phyloP scores from a whole-genome alignment of 2,797 vertebrate species.

The Macroramphosus scolopax region DNA sequence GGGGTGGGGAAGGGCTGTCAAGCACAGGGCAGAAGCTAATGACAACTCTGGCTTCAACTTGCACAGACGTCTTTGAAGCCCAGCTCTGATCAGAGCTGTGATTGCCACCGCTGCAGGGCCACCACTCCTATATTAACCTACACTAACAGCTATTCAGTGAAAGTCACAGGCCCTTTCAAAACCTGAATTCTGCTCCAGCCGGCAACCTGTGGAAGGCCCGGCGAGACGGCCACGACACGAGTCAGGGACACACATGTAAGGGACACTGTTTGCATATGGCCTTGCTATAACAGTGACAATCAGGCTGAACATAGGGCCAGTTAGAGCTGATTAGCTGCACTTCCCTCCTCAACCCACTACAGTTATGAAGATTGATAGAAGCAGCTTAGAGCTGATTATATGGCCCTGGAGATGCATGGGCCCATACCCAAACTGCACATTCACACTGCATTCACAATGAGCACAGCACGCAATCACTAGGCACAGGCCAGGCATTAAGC shows the following conservation, averaged over 20 bases:
- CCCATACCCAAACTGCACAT: slow-evolving; percentile 72
- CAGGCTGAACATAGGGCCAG: slow-evolving; percentile 69
- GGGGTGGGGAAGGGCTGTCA: slow-evolving; percentile 62
- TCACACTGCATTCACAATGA: slow-evolving; percentile 70
- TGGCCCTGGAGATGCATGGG: slow-evolving; percentile 73
- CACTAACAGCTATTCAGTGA: slow-evolving; percentile 67
- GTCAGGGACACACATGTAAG: slow-evolving; percentile 36
- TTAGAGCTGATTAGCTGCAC: slow-evolving; percentile 75
- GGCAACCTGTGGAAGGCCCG: slow-evolving; percentile 60
- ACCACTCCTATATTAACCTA: slow-evolving; percentile 72
- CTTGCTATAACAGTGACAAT: slow-evolving; percentile 60
- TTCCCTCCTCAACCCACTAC: slow-evolving; percentile 70
- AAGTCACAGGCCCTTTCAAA: slow-evolving; percentile 64
- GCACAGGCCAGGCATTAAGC: slow-evolving; percentile 65
- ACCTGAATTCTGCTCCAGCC: too few relatives aligned
- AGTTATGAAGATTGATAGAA: slow-evolving; percentile 80
- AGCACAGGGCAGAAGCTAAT: slow-evolving; percentile 74
- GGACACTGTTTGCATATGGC: slow-evolving; percentile 65
- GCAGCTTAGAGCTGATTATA: slow-evolving; percentile 76
- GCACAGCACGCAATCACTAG: slow-evolving; percentile 58
- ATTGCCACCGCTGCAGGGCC: slow-evolving; percentile 70
- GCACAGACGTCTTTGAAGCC: slow-evolving; percentile 70
- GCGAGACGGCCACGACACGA: slow-evolving; percentile 33
- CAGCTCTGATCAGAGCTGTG: slow-evolving; percentile 70
- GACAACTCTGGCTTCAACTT: slow-evolving; percentile 71